Evolutionary conservation across 2,797 vertebrate genomes (phyloP).

Genomic region (Pipistrellus nathusii): DNA sequence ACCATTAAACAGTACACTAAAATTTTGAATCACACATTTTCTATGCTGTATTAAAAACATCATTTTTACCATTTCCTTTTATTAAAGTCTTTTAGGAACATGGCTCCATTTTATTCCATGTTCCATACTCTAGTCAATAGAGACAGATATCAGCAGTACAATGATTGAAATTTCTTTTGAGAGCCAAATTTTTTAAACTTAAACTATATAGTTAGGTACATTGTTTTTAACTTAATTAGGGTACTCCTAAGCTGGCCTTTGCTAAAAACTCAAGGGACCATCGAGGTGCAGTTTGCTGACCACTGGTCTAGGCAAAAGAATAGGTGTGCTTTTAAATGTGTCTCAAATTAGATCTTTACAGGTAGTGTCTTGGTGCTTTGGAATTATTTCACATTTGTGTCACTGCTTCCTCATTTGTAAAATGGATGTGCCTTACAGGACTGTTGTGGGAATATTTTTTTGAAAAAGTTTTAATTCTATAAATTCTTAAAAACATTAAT

Average conservation of each 20-base stretch:
- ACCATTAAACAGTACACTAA: slow-evolving; percentile 37
- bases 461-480: not conserved
- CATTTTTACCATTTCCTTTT: slow-evolving; percentile 16
- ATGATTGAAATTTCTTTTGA: no score
- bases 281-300: no score
- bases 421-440: not conserved
- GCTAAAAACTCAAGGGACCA: no score
- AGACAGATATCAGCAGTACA: no score
- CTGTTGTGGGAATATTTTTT: slow-evolving; percentile 17
- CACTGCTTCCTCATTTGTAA: slow-evolving; percentile 20
- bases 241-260: no score
- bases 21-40: not conserved
- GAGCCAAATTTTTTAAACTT: no score
- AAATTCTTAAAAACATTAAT: slow-evolving; percentile 42
- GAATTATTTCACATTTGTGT: slow-evolving; percentile 36
- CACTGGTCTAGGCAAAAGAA: not conserved
- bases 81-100: not conserved
- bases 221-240: no score
- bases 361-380: not conserved
- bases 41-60: not conserved
- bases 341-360: not conserved
- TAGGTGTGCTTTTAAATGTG: slow-evolving; percentile 8
- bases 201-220: no score
- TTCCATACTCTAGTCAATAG: not conserved
- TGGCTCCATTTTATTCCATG: not conserved